Conservation (phyloP, 2,113 vertebrate genomes). For the Mionectes macconnelli region DNA sequence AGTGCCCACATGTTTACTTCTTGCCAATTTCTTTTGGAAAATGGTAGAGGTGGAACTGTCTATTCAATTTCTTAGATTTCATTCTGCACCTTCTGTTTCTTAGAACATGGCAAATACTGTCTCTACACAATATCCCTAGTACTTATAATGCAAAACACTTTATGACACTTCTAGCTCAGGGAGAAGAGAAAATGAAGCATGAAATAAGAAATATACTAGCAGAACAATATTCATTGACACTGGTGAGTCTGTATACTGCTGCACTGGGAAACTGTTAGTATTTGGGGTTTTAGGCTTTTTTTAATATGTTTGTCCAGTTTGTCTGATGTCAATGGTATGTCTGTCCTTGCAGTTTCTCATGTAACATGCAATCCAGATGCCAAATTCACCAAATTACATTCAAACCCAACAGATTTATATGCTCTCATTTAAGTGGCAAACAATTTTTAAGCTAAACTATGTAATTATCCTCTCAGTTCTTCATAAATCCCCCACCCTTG, state of each 20-base stretch:
- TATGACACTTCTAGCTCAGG: slow-evolving; percentile 63
- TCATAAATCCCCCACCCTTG: neutral
- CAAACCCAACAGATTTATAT: neutral
- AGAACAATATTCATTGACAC: slow-evolving; percentile 71
- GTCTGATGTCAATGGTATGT: neutral
- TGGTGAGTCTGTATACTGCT: slow-evolving; percentile 37
- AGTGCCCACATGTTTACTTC: neutral
- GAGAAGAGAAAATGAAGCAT: slow-evolving; percentile 72
- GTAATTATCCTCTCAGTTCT: neutral
- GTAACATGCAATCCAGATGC: neutral
- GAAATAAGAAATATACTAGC: slow-evolving; percentile 73
- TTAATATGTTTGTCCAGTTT: neutral
- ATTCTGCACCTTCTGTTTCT: neutral
- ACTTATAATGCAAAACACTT: slow-evolving; percentile 67
- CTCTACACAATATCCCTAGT: slow-evolving; percentile 53
- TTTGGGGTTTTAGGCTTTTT: neutral
- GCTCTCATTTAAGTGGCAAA: neutral
- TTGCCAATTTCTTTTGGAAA: neutral
- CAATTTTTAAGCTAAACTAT: neutral
- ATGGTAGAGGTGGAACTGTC: neutral
- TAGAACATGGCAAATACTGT: slow-evolving; percentile 45
- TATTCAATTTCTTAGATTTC: slow-evolving; percentile 16
- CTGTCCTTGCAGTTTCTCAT: neutral
- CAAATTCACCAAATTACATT: neutral
- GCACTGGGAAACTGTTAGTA: neutral